phyloP scores from a whole-genome alignment of 2,797 vertebrate genomes.

The Diplodus puntazzo region DNA sequence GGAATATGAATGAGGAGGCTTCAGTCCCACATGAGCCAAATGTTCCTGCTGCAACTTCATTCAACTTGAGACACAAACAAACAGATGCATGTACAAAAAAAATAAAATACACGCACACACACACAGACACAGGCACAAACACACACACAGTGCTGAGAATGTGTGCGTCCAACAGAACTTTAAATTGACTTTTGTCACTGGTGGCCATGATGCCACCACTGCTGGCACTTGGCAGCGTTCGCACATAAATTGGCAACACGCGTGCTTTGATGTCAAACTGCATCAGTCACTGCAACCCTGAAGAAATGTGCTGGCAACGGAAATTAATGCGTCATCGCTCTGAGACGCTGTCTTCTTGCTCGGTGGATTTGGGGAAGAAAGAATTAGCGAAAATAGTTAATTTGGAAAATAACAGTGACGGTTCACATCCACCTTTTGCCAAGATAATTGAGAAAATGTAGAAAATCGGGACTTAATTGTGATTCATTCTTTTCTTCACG shows the following conservation, averaged over 20 bases:
- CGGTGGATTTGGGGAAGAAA: constrained; percentile 45
- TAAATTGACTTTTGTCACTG: constrained; percentile 76
- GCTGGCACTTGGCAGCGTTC: constrained; percentile 63
- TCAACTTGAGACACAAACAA: constrained; percentile 60
- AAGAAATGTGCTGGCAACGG: constrained; percentile 62
- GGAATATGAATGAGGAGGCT: constrained; percentile 79
- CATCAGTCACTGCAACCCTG: constrained; percentile 56
- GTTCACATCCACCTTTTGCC: constrained; percentile 24
- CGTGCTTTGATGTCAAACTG: constrained; percentile 61
- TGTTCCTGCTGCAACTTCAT: constrained; percentile 63
- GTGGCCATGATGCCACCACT: constrained; percentile 57
- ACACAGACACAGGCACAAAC: background rate
- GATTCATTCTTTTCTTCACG: constrained; percentile 29
- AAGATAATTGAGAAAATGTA: constrained; percentile 1
- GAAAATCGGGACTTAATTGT: constrained; percentile 1
- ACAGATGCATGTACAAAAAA: constrained; percentile 20
- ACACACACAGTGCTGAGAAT: constrained; percentile 14
- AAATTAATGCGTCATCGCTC: constrained; percentile 51
- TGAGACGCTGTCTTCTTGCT: constrained; percentile 42
- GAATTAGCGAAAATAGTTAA: constrained; percentile 37
- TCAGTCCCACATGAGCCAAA: constrained; percentile 73
- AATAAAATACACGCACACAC: background rate
- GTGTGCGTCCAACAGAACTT: constrained; percentile 62
- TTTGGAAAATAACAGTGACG: constrained; percentile 23
- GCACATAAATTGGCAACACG: constrained; percentile 61